Percentiles rank a stretch among this genome's conserved stretches.
phyloP scores from a whole-genome alignment of 2,888 invertebrate species.

The Aethes cnicana region DNA sequence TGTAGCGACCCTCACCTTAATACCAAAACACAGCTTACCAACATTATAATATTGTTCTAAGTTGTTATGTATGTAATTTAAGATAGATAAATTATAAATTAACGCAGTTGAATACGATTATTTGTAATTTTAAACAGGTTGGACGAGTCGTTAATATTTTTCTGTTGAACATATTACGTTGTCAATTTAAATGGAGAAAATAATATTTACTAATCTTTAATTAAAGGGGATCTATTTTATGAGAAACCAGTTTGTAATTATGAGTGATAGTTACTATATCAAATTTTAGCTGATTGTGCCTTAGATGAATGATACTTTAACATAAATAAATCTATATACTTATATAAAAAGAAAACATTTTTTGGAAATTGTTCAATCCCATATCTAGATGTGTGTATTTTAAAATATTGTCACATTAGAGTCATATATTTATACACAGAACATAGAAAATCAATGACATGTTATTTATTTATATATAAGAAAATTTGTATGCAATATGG shows the following conservation, averaged over 20 bases:
- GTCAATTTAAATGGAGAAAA: conserved; percentile 57
- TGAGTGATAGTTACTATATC: conserved; percentile 72
- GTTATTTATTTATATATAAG: conserved; percentile 52
- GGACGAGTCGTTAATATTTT: conserved; percentile 72
- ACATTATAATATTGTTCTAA: conserved; percentile 76
- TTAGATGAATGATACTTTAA: conserved; percentile 72
- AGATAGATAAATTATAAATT: conserved; percentile 69
- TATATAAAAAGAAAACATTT: conserved; percentile 34
- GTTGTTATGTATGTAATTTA: conserved; percentile 75
- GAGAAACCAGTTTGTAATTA: conserved; percentile 63
- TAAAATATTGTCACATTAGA: conserved; percentile 53
- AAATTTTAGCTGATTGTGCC: conserved; percentile 75
- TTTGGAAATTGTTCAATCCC: conserved; percentile 50
- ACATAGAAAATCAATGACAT: conserved; percentile 43
- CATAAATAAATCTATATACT: conserved; percentile 38
- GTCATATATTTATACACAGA: conserved; percentile 47
- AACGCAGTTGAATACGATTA: conserved; percentile 69
- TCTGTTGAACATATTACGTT: conserved; percentile 74
- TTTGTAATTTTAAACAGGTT: conserved; percentile 58
- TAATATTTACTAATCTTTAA: conserved; percentile 63
- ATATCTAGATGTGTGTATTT: conserved; percentile 65
- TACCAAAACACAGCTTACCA: conserved; percentile 83
- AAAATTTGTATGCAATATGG: conserved; percentile 64
- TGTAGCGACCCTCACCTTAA: conserved; percentile 78
- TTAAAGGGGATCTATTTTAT: conserved; percentile 54